Conservation (phyloP, 2,113 vertebrate genomes). For the Muntiacus reevesi region DNA sequence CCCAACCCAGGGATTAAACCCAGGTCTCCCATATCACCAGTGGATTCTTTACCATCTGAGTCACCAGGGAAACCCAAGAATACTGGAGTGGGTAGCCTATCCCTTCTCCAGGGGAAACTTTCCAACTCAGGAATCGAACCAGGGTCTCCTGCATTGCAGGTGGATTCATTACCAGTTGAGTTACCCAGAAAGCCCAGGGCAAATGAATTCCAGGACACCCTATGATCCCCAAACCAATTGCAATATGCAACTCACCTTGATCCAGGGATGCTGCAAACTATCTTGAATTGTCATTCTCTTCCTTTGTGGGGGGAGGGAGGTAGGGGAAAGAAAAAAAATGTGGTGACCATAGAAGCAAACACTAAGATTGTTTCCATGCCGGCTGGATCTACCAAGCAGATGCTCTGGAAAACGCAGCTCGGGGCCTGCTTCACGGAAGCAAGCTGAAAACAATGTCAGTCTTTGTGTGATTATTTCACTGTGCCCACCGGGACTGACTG, state of each 20-base stretch:
- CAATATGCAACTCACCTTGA: constrained; percentile 86
- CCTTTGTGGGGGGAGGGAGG: constrained; percentile 75
- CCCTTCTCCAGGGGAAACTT: neutral
- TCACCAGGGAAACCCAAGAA: neutral
- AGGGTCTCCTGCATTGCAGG: neutral
- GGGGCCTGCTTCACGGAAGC: neutral
- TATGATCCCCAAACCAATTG: neutral
- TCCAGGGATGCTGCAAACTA: constrained; percentile 97
- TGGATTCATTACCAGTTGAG: neutral
- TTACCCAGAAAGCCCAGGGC: neutral
- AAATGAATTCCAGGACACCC: neutral
- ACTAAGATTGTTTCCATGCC: neutral
- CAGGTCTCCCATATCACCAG: neutral
- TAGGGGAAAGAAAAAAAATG: neutral
- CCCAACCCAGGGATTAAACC: neutral
- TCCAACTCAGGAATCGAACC: neutral
- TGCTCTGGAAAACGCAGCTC: neutral
- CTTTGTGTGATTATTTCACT: neutral
- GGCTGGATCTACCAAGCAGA: neutral
- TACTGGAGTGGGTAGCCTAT: neutral
- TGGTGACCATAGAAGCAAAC: neutral
- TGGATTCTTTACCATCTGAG: neutral
- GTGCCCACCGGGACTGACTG: neutral
- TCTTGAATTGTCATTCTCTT: constrained; percentile 98
- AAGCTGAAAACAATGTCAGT: accelerated